Conservation (phyloP, 2,113 vertebrate genomes). For the Thymallus thymallus region DNA sequence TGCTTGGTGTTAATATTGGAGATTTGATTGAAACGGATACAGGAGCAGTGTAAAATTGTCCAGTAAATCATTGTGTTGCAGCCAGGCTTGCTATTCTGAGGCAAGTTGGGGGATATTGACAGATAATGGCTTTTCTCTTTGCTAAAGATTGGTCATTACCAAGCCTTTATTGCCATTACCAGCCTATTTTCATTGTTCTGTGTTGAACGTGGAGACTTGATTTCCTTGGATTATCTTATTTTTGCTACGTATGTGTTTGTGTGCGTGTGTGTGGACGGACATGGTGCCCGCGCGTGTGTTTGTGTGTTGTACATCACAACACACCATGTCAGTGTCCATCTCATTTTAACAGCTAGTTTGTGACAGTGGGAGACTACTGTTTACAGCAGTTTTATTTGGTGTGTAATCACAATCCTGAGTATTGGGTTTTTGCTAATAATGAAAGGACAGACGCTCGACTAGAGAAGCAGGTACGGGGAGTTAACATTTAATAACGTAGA, state of each 20-base stretch:
- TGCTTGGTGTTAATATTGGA: conserved; percentile 67
- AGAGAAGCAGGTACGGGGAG: too few species aligned
- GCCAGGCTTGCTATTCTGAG: conserved; percentile 43
- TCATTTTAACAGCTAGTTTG: background rate
- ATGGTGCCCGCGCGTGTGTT: background rate
- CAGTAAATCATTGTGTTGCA: conserved; percentile 66
- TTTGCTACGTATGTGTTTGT: conserved; percentile 9
- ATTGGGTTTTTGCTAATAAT: conserved; percentile 48
- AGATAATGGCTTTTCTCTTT: conserved; percentile 54
- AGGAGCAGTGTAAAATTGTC: conserved; percentile 59
- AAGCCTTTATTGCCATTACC: conserved; percentile 63
- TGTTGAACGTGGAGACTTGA: conserved; percentile 26
- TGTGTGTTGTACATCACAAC: background rate
- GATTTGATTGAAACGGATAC: conserved; percentile 72
- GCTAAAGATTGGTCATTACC: conserved; percentile 61
- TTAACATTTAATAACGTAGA: too few species aligned
- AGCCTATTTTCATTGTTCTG: conserved; percentile 39
- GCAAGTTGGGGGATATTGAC: conserved; percentile 63
- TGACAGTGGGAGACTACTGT: background rate
- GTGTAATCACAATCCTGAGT: too few species aligned
- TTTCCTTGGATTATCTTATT: conserved; percentile 25
- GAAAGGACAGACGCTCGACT: too few species aligned
- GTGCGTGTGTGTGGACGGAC: background rate
- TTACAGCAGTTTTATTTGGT: too few species aligned
- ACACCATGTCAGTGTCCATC: background rate